Percentiles rank a stretch among this genome's conserved stretches.
Conservation (phyloP, 2,888 invertebrate species). For the Tachina fera region DNA sequence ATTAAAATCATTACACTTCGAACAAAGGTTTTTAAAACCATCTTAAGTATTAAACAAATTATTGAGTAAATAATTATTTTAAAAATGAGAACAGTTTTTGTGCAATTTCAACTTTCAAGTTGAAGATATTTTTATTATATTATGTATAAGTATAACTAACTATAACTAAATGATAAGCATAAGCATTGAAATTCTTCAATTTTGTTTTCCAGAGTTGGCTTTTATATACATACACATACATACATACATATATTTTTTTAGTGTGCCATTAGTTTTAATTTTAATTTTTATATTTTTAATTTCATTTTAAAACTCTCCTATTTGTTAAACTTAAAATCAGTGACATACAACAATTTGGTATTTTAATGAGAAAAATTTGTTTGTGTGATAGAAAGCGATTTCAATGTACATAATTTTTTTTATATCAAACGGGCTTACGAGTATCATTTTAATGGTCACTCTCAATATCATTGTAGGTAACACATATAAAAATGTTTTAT, state of each 20-base stretch:
- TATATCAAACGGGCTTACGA: not conserved
- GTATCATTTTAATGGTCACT: too few relatives aligned
- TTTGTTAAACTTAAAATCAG: constrained; percentile 34
- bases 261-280: constrained; percentile 53
- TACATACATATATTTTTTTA: not conserved
- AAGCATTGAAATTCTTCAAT: constrained; percentile 14
- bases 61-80: constrained; percentile 41
- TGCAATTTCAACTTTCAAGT: constrained; percentile 74
- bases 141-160: constrained; percentile 38
- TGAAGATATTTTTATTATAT: constrained; percentile 62
- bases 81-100: constrained; percentile 59
- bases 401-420: not conserved
- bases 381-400: not conserved
- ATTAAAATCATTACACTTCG: constrained; percentile 56
- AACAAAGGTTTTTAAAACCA: constrained; percentile 73
- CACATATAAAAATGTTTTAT: too few relatives aligned
- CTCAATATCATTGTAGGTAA: too few relatives aligned
- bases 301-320: constrained; percentile 27
- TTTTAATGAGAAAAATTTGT: not conserved
- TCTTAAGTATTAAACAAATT: constrained; percentile 60
- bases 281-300: constrained; percentile 1
- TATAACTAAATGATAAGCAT: constrained; percentile 34
- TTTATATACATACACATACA: not conserved
- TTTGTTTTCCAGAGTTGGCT: constrained; percentile 2
- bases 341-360: constrained; percentile 41